Conservation (phyloP, 2,888 invertebrate genomes). For the Melanostoma scalare region DNA sequence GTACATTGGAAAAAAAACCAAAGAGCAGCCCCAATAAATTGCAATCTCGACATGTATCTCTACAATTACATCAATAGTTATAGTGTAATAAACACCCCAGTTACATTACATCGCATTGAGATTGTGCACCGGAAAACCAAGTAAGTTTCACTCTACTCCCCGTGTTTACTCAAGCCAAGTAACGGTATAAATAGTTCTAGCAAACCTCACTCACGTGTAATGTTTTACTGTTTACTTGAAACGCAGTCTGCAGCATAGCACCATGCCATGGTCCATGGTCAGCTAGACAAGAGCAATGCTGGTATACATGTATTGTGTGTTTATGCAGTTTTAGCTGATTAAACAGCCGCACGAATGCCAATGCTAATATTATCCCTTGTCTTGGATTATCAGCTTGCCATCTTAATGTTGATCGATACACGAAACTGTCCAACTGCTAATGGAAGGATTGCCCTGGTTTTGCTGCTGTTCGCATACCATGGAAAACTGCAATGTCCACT, state of each 20-base stretch:
- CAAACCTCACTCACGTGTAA: constrained; percentile 68
- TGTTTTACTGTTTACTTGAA: constrained; percentile 58
- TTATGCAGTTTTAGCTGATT: constrained; percentile 50
- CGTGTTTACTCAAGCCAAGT: constrained; percentile 48
- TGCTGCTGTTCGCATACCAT: constrained; percentile 23
- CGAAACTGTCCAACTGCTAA: constrained; percentile 70
- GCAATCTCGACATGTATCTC: constrained; percentile 47
- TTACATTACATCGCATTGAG: constrained; percentile 24
- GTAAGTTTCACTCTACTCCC: constrained; percentile 40
- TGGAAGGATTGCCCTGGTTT: constrained; percentile 69
- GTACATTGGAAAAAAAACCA: not conserved
- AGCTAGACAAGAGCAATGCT: constrained; percentile 1
- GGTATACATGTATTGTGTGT: not conserved
- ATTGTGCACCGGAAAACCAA: constrained; percentile 25
- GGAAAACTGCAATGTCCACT: constrained; percentile 21
- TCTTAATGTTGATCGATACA: constrained; percentile 73
- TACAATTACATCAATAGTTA: constrained; percentile 47
- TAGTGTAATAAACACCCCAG: constrained; percentile 37
- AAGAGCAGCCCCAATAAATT: constrained; percentile 14
- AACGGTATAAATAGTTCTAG: constrained; percentile 72
- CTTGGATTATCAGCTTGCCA: constrained; percentile 70
- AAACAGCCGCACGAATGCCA: constrained; percentile 71
- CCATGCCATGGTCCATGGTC: constrained; percentile 49
- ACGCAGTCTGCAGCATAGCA: constrained; percentile 37
- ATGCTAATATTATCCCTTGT: constrained; percentile 73